Evolutionary conservation across 2,113 vertebrate genomes (phyloP).

Genomic region (Mugil cephalus): DNA sequence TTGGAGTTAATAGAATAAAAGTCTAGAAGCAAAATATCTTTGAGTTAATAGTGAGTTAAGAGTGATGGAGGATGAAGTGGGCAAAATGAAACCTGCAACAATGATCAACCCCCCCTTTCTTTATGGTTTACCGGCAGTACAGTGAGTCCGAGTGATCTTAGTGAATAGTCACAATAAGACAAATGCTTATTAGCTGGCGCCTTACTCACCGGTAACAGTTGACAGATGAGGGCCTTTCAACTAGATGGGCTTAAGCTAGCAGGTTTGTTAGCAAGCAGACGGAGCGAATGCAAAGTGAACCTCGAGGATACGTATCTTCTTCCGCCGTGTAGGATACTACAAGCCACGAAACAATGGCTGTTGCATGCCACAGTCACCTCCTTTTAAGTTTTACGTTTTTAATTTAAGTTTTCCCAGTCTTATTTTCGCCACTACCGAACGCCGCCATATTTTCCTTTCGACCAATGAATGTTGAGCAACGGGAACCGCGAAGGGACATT

Average conservation of each 20-base stretch:
- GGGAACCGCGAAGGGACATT: constrained; percentile 54
- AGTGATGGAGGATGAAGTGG: no score
- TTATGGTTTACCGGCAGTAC: not conserved
- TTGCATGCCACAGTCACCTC: fast-evolving
- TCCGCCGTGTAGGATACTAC: not conserved
- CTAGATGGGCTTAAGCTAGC: constrained; percentile 24
- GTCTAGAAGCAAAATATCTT: no score
- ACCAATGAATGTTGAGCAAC: constrained; percentile 75
- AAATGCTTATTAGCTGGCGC: not conserved
- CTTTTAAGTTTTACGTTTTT: no score
- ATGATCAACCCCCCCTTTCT: no score
- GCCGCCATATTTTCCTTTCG: constrained; percentile 57
- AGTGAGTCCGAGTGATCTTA: not conserved
- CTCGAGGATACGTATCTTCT: not conserved
- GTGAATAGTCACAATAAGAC: not conserved
- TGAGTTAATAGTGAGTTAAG: no score
- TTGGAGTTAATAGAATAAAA: no score
- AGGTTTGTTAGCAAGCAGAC: constrained; percentile 14
- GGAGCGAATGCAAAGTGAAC: not conserved
- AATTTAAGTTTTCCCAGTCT: not conserved
- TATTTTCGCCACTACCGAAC: constrained; percentile 43
- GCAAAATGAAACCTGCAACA: no score
- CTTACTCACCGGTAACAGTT: constrained; percentile 5
- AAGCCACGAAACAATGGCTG: not conserved
- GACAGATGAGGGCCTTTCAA: constrained; percentile 3